A percentile compares a stretch with the other conserved stretches of the same genome.
Evolutionary conservation across 2,113 vertebrate genomes (phyloP).

Genomic region (Tachysurus fulvidraco): DNA sequence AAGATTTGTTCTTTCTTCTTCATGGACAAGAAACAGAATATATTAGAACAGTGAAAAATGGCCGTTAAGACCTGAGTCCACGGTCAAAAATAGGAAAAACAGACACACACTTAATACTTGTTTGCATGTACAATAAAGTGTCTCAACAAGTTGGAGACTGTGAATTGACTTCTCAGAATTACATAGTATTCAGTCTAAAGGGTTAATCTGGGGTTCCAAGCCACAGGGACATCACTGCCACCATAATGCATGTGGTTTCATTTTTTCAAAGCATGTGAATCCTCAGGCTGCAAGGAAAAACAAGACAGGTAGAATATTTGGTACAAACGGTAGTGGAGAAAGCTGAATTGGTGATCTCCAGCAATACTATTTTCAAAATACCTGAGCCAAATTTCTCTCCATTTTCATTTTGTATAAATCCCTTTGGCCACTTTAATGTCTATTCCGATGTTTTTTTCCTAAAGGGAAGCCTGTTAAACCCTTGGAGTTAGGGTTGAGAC

Average conservation of each 20-base stretch:
- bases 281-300: conserved; percentile 37
- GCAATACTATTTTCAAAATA: neutral
- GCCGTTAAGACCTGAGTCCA: conserved; percentile 19
- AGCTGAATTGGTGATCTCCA: neutral
- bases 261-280: conserved; percentile 26
- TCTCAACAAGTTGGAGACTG: neutral
- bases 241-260: neutral
- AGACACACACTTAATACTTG: neutral
- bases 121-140: neutral
- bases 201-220: neutral
- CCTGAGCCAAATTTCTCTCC: neutral
- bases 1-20: conserved; percentile 35
- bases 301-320: conserved; percentile 49
- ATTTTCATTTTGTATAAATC: neutral
- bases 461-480: neutral
- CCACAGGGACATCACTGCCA: neutral
- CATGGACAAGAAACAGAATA: neutral
- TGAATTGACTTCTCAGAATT: neutral
- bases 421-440: neutral
- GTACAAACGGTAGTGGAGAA: conserved; percentile 53
- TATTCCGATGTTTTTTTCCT: neutral
- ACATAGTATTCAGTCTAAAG: neutral
- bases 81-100: conserved; percentile 15
- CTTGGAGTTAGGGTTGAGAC: neutral
- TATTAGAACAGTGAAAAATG: conserved; percentile 13